Evolutionary conservation across 2,113 vertebrate species (phyloP), one percentile per base, ranked within the genome.

Genomic region (Collichthys lucidus): DNA sequence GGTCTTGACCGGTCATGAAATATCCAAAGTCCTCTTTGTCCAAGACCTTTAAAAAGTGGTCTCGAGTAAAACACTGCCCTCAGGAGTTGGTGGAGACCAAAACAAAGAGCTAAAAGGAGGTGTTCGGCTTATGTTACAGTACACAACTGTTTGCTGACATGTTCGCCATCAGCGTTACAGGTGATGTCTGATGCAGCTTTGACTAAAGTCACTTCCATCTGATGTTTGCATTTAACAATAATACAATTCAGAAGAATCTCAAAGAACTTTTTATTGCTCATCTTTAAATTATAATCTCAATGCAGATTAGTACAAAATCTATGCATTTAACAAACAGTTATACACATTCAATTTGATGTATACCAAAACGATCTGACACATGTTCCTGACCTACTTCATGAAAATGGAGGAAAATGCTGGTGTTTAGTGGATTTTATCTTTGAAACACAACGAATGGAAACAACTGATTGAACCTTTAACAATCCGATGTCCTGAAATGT

Each of bases 251-350:
- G 55, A 72, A 87, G 44, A 88, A 69, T 57, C 74, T 40, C 35
- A 40, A 40, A 40, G 35, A 40, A 40, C 35, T 40, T 40, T 93
- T 93, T 95, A 94, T 94, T 93, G 79, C 77, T 92, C 80, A 68
- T 91, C 71, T 78, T 91, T 89, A 79, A 92, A 88, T 89, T 85
- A 92, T 66, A 76, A 86, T 83, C 50, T 88, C 63, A 90, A 84
- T 68, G 63, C 83, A 83, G 68, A 87, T 87, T 87, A 91, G 88
- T 91, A 95, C 90, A 93, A 94, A 91, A 93, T 61, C 20, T 80
- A 42, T 79, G 79, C 59, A 77, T 83, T 90, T 91, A 46, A 83
- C 82, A 91, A 75, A 83, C 68, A 83, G 50, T 31, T 84, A 53
- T 72, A 77, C 74, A 85, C 24, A 82, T 80, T 75, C 31, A 26